Base-by-base conservation (phyloP, 2,888 invertebrate species). In the Drosophila pseudotakahashii region DNA sequence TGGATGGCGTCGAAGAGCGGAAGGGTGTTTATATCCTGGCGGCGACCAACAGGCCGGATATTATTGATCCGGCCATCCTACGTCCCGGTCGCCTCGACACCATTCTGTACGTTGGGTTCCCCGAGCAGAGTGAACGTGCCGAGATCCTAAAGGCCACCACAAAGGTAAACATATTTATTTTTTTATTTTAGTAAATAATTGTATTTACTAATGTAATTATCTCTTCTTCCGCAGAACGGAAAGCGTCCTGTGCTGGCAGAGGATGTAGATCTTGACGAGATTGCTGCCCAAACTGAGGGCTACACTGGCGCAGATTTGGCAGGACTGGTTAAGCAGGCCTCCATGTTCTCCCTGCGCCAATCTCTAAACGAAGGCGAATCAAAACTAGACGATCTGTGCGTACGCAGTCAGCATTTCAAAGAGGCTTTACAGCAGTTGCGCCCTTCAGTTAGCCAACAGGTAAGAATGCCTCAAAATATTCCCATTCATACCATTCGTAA, bases 11-110 rank as follows among this genome's bases (percentile, higher is more conserved):
- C 42, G 97, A 98, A 90, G 95, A 95, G 32, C 94, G 99, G 51
- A 95, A 96, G 90, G 97, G 97, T 2, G 99, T 99, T 5, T 99
- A 97, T 91, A 94, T 99, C 19, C 94, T 99, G 93, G 99, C 98
- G 0, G 99, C 99, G 0, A 98, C 98, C 30, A 99, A 99, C 93
- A 94, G 99, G 79, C 98, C 98, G 0, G 98, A 99, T 89, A 98
- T 98, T 23, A 96, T 99, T 61, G 99, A 99, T 92, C 97, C 98
- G 3, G 99, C 99, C 0, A 96, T 99, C 41, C 92, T 99, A 70
- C 93, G 98, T 86, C 94, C 94, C 0, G 99, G 99, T 0, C 94
- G 99, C 77, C 93, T 99, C 69, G 98, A 98, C 90, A 96, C 97
- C 90, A 95, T 97, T 61, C 93, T 98, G 67, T 98, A 96, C 89